A percentile compares a stretch with the other conserved stretches of the same genome.
Evolutionary conservation across 2,113 vertebrate species (phyloP).

Genomic region (Charadrius vociferus): DNA sequence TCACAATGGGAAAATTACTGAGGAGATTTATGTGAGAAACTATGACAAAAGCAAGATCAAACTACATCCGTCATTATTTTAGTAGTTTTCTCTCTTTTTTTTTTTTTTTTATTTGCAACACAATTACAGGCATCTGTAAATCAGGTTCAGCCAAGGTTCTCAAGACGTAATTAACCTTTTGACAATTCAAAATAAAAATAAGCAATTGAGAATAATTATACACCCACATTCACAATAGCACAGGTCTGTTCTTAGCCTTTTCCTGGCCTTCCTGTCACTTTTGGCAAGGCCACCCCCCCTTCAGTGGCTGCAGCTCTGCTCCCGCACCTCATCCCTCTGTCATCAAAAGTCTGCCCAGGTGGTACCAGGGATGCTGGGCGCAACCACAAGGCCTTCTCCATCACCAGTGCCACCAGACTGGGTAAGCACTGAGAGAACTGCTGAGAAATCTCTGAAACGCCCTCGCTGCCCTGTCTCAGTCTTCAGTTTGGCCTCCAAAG

Average conservation of each 20-base stretch:
- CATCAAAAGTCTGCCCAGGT: not conserved
- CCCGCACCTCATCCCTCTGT: not conserved
- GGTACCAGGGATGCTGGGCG: not conserved
- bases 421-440: not conserved
- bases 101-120: not conserved
- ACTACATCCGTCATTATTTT: conserved; percentile 2
- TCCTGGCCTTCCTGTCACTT: not conserved
- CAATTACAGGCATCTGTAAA: conserved; percentile 1
- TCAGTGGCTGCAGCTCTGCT: not conserved
- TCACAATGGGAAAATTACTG: conserved; percentile 10
- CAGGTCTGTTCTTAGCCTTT: not conserved
- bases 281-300: not conserved
- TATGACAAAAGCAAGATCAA: not conserved
- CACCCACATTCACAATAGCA: not conserved
- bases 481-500: not conserved
- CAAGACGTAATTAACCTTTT: not conserved
- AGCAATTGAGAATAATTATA: not conserved
- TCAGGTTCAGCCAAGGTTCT: not conserved
- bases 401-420: not conserved
- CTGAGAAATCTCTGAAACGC: not conserved
- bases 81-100: not conserved
- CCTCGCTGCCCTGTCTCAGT: not conserved
- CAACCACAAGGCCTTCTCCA: not conserved
- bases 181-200: not conserved
- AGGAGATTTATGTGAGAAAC: conserved; percentile 26